These are phyloP conservation scores for Callocephalon fimbriatum DNA, from an alignment of 2,113 vertebrate genomes.

Conservation along the genomic window DNA sequence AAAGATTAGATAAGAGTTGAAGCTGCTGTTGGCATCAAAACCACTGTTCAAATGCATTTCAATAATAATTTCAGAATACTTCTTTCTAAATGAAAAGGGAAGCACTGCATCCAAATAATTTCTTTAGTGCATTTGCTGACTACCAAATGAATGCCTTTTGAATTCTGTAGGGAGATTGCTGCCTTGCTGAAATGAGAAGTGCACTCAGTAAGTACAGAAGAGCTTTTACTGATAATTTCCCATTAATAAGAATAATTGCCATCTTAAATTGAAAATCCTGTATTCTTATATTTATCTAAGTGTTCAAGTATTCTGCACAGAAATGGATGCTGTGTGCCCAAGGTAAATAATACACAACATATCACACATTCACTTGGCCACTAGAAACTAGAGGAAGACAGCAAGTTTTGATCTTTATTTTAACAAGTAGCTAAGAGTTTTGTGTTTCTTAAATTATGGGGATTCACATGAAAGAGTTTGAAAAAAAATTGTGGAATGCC, in stretches of 20 bases:
- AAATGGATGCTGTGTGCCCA: not conserved
- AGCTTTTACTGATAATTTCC: slow-evolving; percentile 59
- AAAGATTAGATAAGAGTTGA: not conserved
- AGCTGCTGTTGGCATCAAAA: not conserved
- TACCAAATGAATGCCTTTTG: slow-evolving; percentile 20
- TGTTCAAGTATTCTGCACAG: not conserved
- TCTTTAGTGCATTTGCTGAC: slow-evolving; percentile 35
- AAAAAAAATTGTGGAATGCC: not conserved
- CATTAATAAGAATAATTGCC: slow-evolving; percentile 55
- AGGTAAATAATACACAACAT: not conserved
- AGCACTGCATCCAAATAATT: not conserved
- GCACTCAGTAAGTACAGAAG: slow-evolving; percentile 40
- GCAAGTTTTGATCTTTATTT: not conserved
- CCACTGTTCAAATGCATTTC: not conserved
- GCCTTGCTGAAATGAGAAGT: slow-evolving; percentile 36
- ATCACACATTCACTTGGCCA: accelerated
- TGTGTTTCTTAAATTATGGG: not conserved
- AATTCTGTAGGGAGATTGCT: not conserved
- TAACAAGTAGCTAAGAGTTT: not conserved
- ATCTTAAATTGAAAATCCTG: slow-evolving; percentile 21
- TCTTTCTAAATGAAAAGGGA: slow-evolving; percentile 14
- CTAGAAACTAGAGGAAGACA: not conserved
- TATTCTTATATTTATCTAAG: not conserved
- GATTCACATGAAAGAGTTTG: not conserved
- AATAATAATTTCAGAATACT: not conserved